Conservation (phyloP, 2,888 invertebrate genomes). For the Hirtodrosophila alboralis region DNA sequence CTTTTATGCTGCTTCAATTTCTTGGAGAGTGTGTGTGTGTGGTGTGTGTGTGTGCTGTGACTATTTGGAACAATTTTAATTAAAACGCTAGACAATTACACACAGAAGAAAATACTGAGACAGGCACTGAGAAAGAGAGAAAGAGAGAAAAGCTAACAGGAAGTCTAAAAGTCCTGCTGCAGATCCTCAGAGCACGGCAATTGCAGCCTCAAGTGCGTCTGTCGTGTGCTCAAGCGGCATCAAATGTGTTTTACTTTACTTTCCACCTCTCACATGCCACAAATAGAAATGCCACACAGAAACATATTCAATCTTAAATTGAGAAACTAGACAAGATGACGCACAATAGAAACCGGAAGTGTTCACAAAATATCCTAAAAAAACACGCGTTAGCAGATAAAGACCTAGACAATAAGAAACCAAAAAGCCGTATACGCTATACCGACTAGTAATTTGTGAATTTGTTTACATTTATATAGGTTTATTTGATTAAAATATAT, state of each 20-base stretch:
- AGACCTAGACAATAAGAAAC: slow-evolving; percentile 15
- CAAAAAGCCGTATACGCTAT: slow-evolving; percentile 28
- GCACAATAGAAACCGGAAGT: slow-evolving; percentile 41
- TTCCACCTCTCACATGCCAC: slow-evolving; percentile 58
- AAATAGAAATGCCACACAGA: slow-evolving; percentile 45
- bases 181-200: slow-evolving; percentile 42
- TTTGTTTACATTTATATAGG: no score
- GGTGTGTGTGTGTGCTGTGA: slow-evolving; percentile 32
- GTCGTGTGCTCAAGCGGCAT: slow-evolving; percentile 68
- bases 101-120: slow-evolving; percentile 34
- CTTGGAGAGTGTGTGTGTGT: slow-evolving; percentile 5
- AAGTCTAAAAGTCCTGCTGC: neutral
- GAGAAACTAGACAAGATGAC: slow-evolving; percentile 40
- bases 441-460: no score
- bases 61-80: slow-evolving; percentile 77
- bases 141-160: slow-evolving; percentile 2
- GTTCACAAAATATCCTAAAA: slow-evolving; percentile 20
- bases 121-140: slow-evolving; percentile 1
- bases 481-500: no score
- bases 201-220: slow-evolving; percentile 63
- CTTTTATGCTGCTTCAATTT: slow-evolving; percentile 30
- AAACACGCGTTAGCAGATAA: no score
- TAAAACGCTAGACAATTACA: slow-evolving; percentile 77
- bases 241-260: no score
- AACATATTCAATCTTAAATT: slow-evolving; percentile 38